phyloP scores from a whole-genome alignment of 2,888 invertebrate genomes.

The Pyrrhosoma nymphula region DNA sequence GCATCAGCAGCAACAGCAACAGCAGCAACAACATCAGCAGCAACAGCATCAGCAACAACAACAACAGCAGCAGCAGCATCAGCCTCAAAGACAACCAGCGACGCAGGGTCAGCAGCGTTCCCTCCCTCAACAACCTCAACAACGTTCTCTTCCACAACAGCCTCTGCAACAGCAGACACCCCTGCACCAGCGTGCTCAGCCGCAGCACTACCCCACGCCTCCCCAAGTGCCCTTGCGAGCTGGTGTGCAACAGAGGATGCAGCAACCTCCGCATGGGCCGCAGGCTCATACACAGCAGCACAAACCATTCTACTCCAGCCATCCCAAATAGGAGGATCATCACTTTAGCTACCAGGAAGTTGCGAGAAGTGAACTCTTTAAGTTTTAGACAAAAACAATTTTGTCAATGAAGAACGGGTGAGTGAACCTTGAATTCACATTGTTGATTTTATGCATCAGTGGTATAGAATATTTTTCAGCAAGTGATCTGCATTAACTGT shows the following conservation, averaged over 20 bases:
- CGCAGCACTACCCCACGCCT: not conserved
- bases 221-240: not conserved
- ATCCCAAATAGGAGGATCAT: not conserved
- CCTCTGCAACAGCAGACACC: slow-evolving; percentile 69
- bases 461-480: not conserved
- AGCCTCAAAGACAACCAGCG: slow-evolving; percentile 68
- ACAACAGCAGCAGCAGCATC: slow-evolving; percentile 47
- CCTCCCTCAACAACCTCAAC: slow-evolving; percentile 76
- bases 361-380: not conserved
- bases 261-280: not conserved
- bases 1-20: slow-evolving; percentile 77
- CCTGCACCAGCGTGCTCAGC: slow-evolving; percentile 26
- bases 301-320: slow-evolving; percentile 8
- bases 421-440: slow-evolving; percentile 31
- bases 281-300: not conserved
- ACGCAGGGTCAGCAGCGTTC: slow-evolving; percentile 73
- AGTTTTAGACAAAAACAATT: not conserved
- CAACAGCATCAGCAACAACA: slow-evolving; percentile 59
- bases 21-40: slow-evolving; percentile 75
- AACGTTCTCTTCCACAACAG: slow-evolving; percentile 72
- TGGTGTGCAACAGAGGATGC: not conserved
- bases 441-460: not conserved
- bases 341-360: not conserved
- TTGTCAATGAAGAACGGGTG: not conserved
- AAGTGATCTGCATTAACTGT: not conserved